Evolutionary conservation across 2,113 vertebrate species (phyloP).

Genomic region (Lethenteron reissneri): DNA sequence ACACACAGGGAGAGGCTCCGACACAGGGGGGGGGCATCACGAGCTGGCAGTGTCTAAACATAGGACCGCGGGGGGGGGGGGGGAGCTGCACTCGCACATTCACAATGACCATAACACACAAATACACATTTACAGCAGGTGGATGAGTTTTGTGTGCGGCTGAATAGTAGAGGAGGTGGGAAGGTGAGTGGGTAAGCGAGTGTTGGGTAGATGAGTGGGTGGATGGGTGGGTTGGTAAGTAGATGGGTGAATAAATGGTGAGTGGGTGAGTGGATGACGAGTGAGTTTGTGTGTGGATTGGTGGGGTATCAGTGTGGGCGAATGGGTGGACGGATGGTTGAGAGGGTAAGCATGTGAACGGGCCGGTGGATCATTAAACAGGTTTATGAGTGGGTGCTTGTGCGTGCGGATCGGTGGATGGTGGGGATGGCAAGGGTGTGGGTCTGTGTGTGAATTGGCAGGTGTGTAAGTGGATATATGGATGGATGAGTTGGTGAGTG

Average conservation of each 20-base stretch:
- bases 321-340: not conserved
- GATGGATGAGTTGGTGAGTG: too few relatives aligned
- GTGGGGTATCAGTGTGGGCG: not conserved
- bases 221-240: not conserved
- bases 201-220: not conserved
- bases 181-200: not conserved
- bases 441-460: not conserved
- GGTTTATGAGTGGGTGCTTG: not conserved
- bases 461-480: not conserved
- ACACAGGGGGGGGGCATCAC: too few relatives aligned
- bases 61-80: too few relatives aligned
- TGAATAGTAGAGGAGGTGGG: not conserved
- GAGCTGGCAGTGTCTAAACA: too few relatives aligned
- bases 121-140: too few relatives aligned
- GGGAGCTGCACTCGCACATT: too few relatives aligned
- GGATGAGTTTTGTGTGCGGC: too few relatives aligned
- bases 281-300: slow-evolving; percentile 1
- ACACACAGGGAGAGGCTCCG: too few relatives aligned
- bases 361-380: not conserved
- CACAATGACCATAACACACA: too few relatives aligned
- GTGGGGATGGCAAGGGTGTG: not conserved
- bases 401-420: not conserved
- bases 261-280: not conserved
- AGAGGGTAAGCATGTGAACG: not conserved
- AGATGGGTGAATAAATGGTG: not conserved